Base-by-base conservation (phyloP, 2,113 vertebrate genomes). In the Semnornis frantzii region DNA sequence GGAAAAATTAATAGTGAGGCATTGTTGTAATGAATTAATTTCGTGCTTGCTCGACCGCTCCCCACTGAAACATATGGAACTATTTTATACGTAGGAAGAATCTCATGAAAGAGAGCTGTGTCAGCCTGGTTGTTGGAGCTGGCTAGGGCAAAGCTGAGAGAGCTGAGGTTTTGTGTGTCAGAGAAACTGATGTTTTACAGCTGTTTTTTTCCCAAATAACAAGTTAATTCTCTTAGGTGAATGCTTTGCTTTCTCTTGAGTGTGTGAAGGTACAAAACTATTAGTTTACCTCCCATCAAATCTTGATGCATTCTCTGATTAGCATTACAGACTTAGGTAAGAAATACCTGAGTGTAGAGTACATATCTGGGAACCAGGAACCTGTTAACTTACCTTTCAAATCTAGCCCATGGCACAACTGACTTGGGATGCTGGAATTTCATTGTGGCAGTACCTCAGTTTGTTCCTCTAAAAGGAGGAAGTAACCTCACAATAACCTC, bases 51-150 rank as follows among this genome's bases (percentile, higher is more conserved):
- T 96, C 85, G 93, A 92, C 70, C 42, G 44, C 71, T 88, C 78
- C 39, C 17, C 79, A 74, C 92, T 94, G 90, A 83, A 93, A 85
- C 94, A 95, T 94, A 94, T 90, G 94, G 89, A 92, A 94, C 81
- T 95, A 82, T 92, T 95, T 96, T 94, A 77, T 66, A 46, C 84
- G 80, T 96, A 93, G 88, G 94, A 93, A 94, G 92, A 93, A 37
- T 87, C 57, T 89, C 75, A 55, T 94, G 83, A 95, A 88, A 93
- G 85, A 84, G 75, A 80, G 37, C 77, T 86, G 46, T 94, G 82
- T 94, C 86, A 87, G 83, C 42, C 59, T 93, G 63, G 66, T 82
- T 95, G 39, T 88, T 95, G 27, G 70, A 94, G 87, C 73, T 50
- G 86, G 92, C 87, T 57, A 46, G 85, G 70, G 77, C 72, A 75